A percentile compares a stretch with the other conserved stretches of the same genome.
Evolutionary conservation across 1,140 invertebrate genomes (phyloP).

Genomic region (Drosophila fuyamai): DNA sequence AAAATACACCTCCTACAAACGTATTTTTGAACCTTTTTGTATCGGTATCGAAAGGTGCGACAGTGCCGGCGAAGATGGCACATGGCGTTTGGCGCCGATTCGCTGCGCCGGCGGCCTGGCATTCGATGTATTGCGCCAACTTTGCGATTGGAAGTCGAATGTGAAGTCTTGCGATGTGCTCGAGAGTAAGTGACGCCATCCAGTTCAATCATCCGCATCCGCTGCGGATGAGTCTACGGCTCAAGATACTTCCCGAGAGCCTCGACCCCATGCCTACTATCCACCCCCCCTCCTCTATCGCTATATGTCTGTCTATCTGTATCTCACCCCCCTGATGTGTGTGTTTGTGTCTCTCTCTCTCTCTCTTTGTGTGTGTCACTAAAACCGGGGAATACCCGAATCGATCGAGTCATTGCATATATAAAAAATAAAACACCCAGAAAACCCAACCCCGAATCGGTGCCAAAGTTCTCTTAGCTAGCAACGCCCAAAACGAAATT

Average conservation of each 20-base stretch:
- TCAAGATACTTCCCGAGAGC: constrained; percentile 54
- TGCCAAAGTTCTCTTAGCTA: constrained; percentile 76
- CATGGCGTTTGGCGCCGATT: constrained; percentile 93
- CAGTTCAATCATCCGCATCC: constrained; percentile 5
- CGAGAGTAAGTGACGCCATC: constrained; percentile 92
- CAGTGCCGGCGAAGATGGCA: constrained; percentile 93
- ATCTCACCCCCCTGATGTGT: constrained; percentile 22
- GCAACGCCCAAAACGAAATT: constrained; percentile 44
- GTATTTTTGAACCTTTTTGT: constrained; percentile 53
- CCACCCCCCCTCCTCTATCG: constrained; percentile 22
- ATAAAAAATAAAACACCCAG: constrained; percentile 21
- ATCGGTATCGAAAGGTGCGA: constrained; percentile 90
- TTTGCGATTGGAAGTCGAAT: constrained; percentile 97
- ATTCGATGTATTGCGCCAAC: constrained; percentile 97
- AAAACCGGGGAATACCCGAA: constrained; percentile 43
- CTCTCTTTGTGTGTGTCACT: constrained; percentile 64
- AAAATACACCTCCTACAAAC: constrained; percentile 21
- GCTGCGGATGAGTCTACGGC: constrained; percentile 33
- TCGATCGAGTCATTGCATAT: constrained; percentile 67
- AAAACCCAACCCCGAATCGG: constrained; percentile 19
- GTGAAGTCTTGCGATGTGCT: constrained; percentile 97
- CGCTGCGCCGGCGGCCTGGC: constrained; percentile 95
- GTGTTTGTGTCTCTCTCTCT: constrained; percentile 32
- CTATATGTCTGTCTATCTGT: constrained; percentile 56
- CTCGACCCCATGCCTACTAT: constrained; percentile 35